Conservation (phyloP, 2,888 invertebrate genomes). For the Drosophila acutilabella region DNA sequence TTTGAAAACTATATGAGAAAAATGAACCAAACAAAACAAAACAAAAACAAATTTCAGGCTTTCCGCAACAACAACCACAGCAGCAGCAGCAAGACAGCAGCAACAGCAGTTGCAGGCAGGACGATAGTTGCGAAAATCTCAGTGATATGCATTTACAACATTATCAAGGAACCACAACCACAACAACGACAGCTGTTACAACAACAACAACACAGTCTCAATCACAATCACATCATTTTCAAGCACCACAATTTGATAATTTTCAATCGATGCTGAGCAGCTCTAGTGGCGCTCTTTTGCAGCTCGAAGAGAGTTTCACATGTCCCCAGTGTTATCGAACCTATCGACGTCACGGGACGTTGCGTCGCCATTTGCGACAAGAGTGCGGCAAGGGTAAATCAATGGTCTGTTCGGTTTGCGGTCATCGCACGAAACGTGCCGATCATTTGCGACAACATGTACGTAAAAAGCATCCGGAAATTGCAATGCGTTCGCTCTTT, state of each 20-base stretch:
- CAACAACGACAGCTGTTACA: background rate
- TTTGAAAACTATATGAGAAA: slow-evolving; percentile 44
- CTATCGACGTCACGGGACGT: slow-evolving; percentile 86
- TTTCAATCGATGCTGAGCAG: slow-evolving; percentile 60
- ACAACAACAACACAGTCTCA: slow-evolving; percentile 22
- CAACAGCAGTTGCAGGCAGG: slow-evolving; percentile 53
- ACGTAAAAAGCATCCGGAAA: slow-evolving; percentile 85
- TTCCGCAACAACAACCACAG: slow-evolving; percentile 47
- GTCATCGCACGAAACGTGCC: slow-evolving; percentile 86
- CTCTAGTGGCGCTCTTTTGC: slow-evolving; percentile 29
- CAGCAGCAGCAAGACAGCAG: slow-evolving; percentile 53
- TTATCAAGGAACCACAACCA: slow-evolving; percentile 34
- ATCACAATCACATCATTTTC: slow-evolving; percentile 54
- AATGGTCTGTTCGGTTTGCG: slow-evolving; percentile 86
- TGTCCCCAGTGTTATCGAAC: slow-evolving; percentile 86
- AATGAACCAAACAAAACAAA: slow-evolving; percentile 62
- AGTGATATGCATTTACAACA: slow-evolving; percentile 51
- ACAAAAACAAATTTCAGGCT: slow-evolving; percentile 84
- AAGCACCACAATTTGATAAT: slow-evolving; percentile 66
- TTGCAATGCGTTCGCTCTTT: slow-evolving; percentile 84
- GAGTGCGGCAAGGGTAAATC: slow-evolving; percentile 86
- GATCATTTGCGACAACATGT: slow-evolving; percentile 87
- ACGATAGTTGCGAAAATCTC: slow-evolving; percentile 48
- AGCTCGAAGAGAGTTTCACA: slow-evolving; percentile 82
- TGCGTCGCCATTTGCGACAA: slow-evolving; percentile 86